Evolutionary conservation across 2,888 invertebrate species (phyloP).

Genomic region (Stenoptilia bipunctidactyla): DNA sequence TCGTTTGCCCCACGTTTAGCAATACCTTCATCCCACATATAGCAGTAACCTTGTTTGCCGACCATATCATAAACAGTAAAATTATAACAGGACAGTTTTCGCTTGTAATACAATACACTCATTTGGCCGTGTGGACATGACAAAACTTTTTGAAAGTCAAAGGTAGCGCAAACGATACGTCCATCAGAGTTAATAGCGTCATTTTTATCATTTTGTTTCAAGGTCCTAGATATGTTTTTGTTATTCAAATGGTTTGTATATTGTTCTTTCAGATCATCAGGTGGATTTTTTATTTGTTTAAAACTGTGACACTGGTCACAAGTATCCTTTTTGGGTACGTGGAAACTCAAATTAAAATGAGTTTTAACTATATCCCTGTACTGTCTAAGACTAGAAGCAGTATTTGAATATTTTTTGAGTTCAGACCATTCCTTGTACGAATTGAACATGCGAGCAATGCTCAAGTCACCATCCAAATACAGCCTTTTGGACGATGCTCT

Average conservation of each 20-base stretch:
- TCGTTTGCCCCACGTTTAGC: slow-evolving; percentile 14
- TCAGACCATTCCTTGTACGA: slow-evolving; percentile 12
- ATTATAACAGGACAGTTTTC: too few relatives aligned
- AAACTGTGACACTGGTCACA: slow-evolving; percentile 10
- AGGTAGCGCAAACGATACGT: slow-evolving; percentile 5
- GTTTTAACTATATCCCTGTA: slow-evolving; percentile 7
- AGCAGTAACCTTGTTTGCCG: slow-evolving; percentile 10
- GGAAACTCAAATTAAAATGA: slow-evolving; percentile 13
- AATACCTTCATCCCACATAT: slow-evolving; percentile 14
- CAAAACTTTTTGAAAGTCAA: slow-evolving; percentile 10
- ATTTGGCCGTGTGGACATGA: slow-evolving; percentile 10
- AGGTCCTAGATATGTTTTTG: slow-evolving; percentile 7
- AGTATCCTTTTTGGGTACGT: slow-evolving; percentile 15
- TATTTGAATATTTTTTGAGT: slow-evolving; percentile 9
- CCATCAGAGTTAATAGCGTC: slow-evolving; percentile 5
- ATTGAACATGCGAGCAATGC: slow-evolving; percentile 13
- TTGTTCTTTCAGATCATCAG: slow-evolving; percentile 5
- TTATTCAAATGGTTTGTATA: slow-evolving; percentile 5
- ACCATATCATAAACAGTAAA: slow-evolving; percentile 14
- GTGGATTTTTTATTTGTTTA: slow-evolving; percentile 6
- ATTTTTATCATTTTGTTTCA: slow-evolving; percentile 12
- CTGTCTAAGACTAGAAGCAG: slow-evolving; percentile 11
- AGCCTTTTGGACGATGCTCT: slow-evolving; percentile 9
- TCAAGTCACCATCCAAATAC: slow-evolving; percentile 6
- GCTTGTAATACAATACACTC: slow-evolving; percentile 8